Evolutionary conservation across 2,113 vertebrate species (phyloP), one percentile per base, ranked within the genome.

Genomic region (Ciconia stormi): DNA sequence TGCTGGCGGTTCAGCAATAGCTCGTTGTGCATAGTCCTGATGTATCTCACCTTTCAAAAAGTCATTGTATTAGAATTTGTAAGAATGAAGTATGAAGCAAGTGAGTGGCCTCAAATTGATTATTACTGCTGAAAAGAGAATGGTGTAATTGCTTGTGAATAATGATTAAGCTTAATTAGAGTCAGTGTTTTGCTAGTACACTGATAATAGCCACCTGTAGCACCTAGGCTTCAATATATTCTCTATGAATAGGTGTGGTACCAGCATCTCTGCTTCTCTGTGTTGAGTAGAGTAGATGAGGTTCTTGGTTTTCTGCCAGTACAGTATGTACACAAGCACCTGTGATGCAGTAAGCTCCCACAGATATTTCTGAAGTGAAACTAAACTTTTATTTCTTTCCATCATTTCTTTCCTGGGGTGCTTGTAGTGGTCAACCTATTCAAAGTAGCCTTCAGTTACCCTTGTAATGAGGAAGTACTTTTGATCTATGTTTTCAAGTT

Each of bases 301-400:
- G 38, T 10, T 27, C 72, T 53, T 44, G 21, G 18, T 15, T 44
- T 19, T 52, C 69, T 16, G 30, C 69, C 18, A 4, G 21, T 1
- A 3, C 0, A 25, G 19, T 3, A 4, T 25, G 62, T 49, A 17
- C 4, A 1, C 1, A 15, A 11, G 17, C 9, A 7, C 17, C 55
- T 38, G 34, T 1, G 2, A 13, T 0, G 7, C 50, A 8, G 40
- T 19, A 29, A 71, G 56, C 25, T 36, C 34, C 49, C 15, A 9
- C 36, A 6, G 34, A 2, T 14, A 14, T 13, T 70, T 66, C 27
- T 27, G 30, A 50, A 26, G 34, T 23, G 12, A 18, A 55, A 15
- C 29, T 34, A 9, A 53, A 7, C 30, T 72, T 11, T 11, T 26
- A 4, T 32, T 65, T 44, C 47, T 10, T 4, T 40, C 40, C 26